Percentiles rank a stretch among this genome's conserved stretches.
phyloP scores from a whole-genome alignment of 2,113 vertebrate genomes.

The Hemicordylus capensis region DNA sequence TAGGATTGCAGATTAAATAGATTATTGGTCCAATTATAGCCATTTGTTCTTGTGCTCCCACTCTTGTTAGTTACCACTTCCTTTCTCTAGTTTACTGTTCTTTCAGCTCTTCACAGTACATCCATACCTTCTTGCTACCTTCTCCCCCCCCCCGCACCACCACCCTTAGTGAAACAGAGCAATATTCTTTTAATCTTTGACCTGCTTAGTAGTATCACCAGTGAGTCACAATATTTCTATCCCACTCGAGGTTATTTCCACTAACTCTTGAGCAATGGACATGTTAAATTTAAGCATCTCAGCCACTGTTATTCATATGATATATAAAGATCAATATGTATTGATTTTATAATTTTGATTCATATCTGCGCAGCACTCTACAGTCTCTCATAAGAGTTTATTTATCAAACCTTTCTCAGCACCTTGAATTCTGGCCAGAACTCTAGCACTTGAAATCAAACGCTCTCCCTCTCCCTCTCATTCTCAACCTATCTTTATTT shows the following conservation, averaged over 20 bases:
- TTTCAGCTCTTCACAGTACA: not conserved
- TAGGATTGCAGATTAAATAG: too few relatives aligned
- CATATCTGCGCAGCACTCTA: conserved; percentile 52
- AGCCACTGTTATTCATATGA: conserved; percentile 67
- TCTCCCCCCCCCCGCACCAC: too few relatives aligned
- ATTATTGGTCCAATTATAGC: not conserved
- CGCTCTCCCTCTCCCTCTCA: not conserved
- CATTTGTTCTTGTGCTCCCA: not conserved
- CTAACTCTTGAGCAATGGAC: conserved; percentile 56
- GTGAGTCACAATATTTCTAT: conserved; percentile 26
- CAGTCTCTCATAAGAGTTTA: conserved; percentile 52
- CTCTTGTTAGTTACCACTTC: not conserved
- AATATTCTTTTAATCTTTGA: not conserved
- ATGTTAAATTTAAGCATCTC: conserved; percentile 61
- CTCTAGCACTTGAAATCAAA: not conserved
- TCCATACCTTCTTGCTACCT: not conserved
- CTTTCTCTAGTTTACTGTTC: not conserved
- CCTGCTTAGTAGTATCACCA: not conserved
- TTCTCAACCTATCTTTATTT: conserved; percentile 25
- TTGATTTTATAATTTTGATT: conserved; percentile 75
- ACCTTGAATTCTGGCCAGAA: not conserved
- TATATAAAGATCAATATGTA: conserved; percentile 70
- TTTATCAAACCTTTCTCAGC: conserved; percentile 58
- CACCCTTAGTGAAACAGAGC: not conserved
- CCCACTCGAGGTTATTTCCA: conserved; percentile 53